Conservation (phyloP, 2,888 invertebrate species). For the Orthonychiurus folsomi region DNA sequence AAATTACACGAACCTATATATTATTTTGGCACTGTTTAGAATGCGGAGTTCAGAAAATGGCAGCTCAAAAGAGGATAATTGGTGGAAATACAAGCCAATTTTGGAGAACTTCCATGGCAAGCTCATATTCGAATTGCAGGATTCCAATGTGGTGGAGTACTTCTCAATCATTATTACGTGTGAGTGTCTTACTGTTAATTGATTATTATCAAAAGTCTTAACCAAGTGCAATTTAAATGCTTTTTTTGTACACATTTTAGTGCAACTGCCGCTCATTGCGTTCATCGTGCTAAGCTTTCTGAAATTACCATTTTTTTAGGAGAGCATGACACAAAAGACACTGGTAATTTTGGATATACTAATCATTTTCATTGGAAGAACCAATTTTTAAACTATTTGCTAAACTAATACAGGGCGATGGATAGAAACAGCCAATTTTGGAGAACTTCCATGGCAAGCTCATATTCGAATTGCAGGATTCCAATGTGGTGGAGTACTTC, state of each 20-base stretch:
- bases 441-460: constrained; percentile 68
- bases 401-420: too few species aligned
- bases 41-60: constrained; percentile 59
- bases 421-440: constrained; percentile 57
- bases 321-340: constrained; percentile 67
- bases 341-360: too few species aligned
- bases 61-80: constrained; percentile 62
- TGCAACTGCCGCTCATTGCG: constrained; percentile 69
- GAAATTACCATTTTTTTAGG: constrained; percentile 71
- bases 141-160: constrained; percentile 73
- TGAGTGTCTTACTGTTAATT: constrained; percentile 44
- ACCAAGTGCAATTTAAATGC: too few species aligned
- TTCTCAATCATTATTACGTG: constrained; percentile 62
- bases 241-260: too few species aligned
- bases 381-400: too few species aligned
- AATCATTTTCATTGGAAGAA: too few species aligned
- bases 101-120: constrained; percentile 63
- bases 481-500: constrained; percentile 76
- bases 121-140: constrained; percentile 72
- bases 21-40: too few species aligned
- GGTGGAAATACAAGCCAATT: constrained; percentile 70
- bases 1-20: too few species aligned
- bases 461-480: constrained; percentile 72
- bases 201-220: not conserved
- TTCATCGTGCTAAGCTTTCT: constrained; percentile 53